Percentiles rank a stretch among this genome's conserved stretches.
Conservation (phyloP, 2,797 vertebrate genomes). For the Myotis myotis region DNA sequence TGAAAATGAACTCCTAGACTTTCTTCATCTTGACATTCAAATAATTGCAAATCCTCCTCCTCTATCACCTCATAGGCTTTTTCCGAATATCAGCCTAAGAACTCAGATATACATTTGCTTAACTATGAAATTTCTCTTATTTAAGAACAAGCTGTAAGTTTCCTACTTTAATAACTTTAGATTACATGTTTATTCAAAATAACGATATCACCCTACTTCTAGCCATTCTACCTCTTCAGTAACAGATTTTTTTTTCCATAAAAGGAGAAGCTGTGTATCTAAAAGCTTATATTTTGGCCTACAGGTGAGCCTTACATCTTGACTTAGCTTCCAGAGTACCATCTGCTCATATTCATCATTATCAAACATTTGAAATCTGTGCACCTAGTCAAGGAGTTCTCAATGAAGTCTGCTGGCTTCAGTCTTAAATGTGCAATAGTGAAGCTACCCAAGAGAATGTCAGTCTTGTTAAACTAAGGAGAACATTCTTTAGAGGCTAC, state of each 20-base stretch:
- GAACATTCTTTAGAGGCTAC: conserved; percentile 13
- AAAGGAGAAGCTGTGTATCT: background rate
- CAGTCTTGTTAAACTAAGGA: conserved; percentile 64
- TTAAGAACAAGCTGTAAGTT: background rate
- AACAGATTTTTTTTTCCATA: background rate
- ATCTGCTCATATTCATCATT: conserved; percentile 55
- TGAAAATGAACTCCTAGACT: background rate
- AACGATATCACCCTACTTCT: background rate
- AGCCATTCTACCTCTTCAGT: background rate
- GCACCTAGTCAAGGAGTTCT: conserved; percentile 81
- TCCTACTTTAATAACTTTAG: background rate
- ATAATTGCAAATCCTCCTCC: background rate
- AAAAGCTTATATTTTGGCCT: background rate
- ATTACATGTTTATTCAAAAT: conserved; percentile 4
- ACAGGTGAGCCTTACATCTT: background rate
- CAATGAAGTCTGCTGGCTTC: conserved; percentile 56
- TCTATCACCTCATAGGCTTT: background rate
- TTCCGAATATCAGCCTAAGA: background rate
- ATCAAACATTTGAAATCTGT: conserved; percentile 62
- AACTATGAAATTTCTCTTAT: conserved; percentile 24
- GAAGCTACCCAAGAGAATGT: conserved; percentile 78
- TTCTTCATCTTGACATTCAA: background rate
- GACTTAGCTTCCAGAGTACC: conserved; percentile 57
- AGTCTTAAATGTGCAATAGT: conserved; percentile 43
- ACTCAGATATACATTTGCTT: background rate